Evolutionary conservation across 2,888 invertebrate genomes (phyloP), one percentile per base, ranked within the genome.

Genomic region (Bhutanitis thaidina): DNA sequence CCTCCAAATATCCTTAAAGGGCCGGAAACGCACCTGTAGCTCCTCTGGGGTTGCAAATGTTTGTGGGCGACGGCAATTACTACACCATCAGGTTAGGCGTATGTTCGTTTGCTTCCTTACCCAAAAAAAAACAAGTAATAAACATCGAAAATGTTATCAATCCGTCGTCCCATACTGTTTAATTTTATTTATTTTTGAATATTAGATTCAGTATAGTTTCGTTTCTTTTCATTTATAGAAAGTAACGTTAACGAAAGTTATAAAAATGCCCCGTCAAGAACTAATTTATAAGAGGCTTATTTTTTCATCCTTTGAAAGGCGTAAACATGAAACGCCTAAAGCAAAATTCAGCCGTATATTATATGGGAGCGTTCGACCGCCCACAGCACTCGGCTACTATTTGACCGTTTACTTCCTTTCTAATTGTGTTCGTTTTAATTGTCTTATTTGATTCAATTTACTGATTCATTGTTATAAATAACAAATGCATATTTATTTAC

Each of bases 361-460:
- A 71, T 59, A 60, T 61, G 64, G 69, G 53, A 67, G 69, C 67
- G 5, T 48, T 35, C 45, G 35, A 54, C 60, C 67, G 62, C 67
- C 69, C 64, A 65, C 57, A 25, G 62, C 59, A 58, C 65, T 9
- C 43, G 44, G 50, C 47, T 51, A 41, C 51, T 36, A 46, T 37
- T 46, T 36, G 40, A 12, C 39, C 37, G 36, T 32, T 30, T 27
- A 10, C 34, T 40, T 35, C 39, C 20, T 25, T 49, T 49, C 37
- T 49, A 49, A 43, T 43, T 43, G 38, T 32, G 37, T 16, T 20
- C 20, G 2, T 3, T 20, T 20, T 20, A 2, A 20, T 20, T 20
- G 2, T 5, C 30, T 16, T 41, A 36, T 37, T 43, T 32, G 10
- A n/a, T 25, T 38, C 32, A 15, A 37, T 49, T 41, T 32, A 37